Evolutionary conservation across 1,140 invertebrate genomes (phyloP).

Genomic region (Steinernema feltiae): DNA sequence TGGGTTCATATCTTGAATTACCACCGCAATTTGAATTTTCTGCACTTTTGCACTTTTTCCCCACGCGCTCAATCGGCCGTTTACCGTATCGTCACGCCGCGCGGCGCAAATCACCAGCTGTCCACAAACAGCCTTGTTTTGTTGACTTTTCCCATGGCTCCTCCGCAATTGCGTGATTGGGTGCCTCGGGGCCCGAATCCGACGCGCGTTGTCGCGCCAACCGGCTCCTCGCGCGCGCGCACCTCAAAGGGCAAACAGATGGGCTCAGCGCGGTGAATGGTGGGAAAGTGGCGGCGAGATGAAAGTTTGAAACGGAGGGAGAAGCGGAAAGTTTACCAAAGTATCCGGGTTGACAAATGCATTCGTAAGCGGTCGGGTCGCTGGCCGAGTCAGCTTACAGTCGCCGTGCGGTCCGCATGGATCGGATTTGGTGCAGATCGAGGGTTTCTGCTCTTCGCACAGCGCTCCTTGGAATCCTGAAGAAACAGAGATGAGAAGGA

Average conservation of each 20-base stretch:
- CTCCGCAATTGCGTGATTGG: neutral
- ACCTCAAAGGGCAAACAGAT: constrained; percentile 7
- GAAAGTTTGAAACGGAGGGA: neutral
- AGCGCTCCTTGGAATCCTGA: neutral
- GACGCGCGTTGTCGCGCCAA: too few species aligned
- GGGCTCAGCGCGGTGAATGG: neutral
- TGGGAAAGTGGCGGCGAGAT: constrained; percentile 10
- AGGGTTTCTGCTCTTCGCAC: neutral
- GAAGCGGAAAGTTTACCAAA: neutral
- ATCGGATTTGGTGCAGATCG: constrained; percentile 1
- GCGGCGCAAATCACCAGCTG: neutral
- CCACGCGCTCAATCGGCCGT: too few species aligned
- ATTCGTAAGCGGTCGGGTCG: neutral
- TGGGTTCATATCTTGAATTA: too few species aligned
- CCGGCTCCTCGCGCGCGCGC: too few species aligned
- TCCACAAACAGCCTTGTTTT: neutral
- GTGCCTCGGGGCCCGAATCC: neutral
- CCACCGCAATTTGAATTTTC: too few species aligned
- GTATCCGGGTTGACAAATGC: neutral
- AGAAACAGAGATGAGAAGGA: too few species aligned
- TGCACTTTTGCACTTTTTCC: too few species aligned
- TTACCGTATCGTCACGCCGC: too few species aligned
- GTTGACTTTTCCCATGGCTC: constrained; percentile 7
- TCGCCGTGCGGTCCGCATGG: neutral
- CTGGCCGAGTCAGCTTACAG: neutral